Conservation (phyloP, 2,113 vertebrate genomes). For the Ciconia maguari region DNA sequence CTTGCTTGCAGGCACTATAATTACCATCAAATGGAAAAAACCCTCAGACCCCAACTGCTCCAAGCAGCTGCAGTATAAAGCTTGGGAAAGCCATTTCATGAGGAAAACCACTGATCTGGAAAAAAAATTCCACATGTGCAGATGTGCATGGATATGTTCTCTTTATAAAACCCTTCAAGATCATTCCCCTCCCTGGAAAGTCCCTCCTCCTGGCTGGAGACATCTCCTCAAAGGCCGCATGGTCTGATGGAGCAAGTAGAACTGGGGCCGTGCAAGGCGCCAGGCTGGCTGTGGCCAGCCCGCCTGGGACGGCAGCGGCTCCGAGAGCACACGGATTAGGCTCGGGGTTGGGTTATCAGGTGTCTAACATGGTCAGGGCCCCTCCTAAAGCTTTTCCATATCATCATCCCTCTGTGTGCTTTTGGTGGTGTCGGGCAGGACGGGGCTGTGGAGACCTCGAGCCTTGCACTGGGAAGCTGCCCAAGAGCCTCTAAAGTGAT, state of each 20-base stretch:
- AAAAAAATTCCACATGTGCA: not conserved
- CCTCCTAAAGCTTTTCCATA: not conserved
- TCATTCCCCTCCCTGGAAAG: not conserved
- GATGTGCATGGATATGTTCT: not conserved
- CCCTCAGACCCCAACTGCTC: not conserved
- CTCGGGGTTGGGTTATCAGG: not conserved
- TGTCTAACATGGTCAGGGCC: not conserved
- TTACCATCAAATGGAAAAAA: not conserved
- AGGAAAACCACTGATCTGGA: not conserved
- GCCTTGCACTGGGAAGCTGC: not conserved
- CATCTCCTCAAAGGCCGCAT: fast-evolving
- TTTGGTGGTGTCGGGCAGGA: not conserved
- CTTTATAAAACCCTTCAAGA: not conserved
- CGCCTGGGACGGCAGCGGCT: not conserved
- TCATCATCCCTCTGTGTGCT: not conserved
- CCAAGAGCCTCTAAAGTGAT: not conserved
- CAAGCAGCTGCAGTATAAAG: not conserved
- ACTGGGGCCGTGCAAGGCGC: fast-evolving
- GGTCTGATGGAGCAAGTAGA: not conserved
- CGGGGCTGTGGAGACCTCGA: fast-evolving
- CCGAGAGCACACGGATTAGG: not conserved
- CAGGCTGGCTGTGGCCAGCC: not conserved
- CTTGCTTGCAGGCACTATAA: not conserved
- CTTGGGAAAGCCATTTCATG: not conserved
- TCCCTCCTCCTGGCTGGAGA: not conserved